These are phyloP conservation scores for Mus spicilegus DNA, from an alignment of 2,113 vertebrate genomes.

Conservation along the genomic window DNA sequence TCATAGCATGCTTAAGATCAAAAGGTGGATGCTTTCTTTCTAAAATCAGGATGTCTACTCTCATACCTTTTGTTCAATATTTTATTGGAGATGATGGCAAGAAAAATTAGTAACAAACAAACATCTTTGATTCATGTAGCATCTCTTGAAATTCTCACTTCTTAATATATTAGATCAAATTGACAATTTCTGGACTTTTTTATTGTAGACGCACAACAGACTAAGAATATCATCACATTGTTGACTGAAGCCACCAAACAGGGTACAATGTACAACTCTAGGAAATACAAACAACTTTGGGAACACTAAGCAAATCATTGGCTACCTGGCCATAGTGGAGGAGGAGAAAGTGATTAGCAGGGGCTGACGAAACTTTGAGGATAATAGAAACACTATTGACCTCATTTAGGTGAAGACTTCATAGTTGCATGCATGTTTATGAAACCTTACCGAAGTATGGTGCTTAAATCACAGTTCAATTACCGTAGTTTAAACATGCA, in stretches of 20 bases:
- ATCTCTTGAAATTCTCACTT: background rate
- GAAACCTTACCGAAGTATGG: background rate
- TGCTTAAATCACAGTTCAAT: background rate
- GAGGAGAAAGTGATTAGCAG: background rate
- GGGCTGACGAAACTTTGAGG: slow-evolving; percentile 8
- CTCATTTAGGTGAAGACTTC: slow-evolving; percentile 29
- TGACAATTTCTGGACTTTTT: background rate
- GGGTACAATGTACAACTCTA: slow-evolving; percentile 12
- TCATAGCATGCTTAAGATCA: background rate
- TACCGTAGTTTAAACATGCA: background rate
- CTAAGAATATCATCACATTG: background rate
- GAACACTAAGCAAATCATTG: background rate
- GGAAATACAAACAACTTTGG: slow-evolving; percentile 14
- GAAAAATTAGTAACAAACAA: slow-evolving; percentile 3
- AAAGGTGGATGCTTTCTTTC: background rate
- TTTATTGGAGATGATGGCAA: background rate
- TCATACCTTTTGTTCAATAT: background rate
- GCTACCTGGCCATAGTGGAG: background rate
- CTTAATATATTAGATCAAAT: background rate
- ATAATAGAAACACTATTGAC: background rate
- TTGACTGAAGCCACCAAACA: slow-evolving; percentile 17
- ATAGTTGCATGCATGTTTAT: background rate
- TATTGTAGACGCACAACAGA: background rate
- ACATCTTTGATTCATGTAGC: background rate
- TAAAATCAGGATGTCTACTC: slow-evolving; percentile 36